A percentile compares a stretch with the other conserved stretches of the same genome.
phyloP scores from a whole-genome alignment of 2,113 vertebrate genomes.

The Pterocles gutturalis region DNA sequence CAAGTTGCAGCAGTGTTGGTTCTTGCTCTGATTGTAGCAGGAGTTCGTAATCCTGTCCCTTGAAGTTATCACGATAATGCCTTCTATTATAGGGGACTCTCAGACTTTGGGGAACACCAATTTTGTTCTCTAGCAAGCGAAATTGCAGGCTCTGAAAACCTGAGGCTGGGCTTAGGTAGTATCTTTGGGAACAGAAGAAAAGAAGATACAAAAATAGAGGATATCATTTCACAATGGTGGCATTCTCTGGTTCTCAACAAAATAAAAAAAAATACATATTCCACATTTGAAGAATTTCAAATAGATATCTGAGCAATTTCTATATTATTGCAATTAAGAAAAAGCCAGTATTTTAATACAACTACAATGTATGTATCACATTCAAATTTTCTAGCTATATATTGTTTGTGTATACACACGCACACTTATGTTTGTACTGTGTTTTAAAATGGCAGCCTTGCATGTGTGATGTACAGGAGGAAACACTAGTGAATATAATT shows the following conservation, averaged over 20 bases:
- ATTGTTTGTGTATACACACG: not conserved
- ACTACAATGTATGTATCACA: not conserved
- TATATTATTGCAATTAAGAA: not conserved
- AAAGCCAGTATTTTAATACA: not conserved
- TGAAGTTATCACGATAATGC: conserved; percentile 94
- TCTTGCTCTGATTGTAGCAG: conserved; percentile 88
- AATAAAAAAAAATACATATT: not conserved
- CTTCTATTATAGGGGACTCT: conserved; percentile 92
- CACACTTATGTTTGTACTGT: not conserved
- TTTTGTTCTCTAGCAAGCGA: conserved; percentile 93
- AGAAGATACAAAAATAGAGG: not conserved
- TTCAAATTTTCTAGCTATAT: not conserved
- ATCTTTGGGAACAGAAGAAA: conserved; percentile 73
- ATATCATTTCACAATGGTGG: not conserved
- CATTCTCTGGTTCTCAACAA: not conserved
- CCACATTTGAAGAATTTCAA: not conserved
- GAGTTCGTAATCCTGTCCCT: conserved; percentile 83
- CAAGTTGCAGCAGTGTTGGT: conserved; percentile 87
- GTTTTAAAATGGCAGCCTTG: not conserved
- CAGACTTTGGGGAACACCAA: conserved; percentile 89
- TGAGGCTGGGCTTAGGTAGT: conserved; percentile 90
- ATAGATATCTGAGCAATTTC: not conserved
- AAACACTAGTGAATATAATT: rapidly evolving
- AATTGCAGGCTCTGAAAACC: conserved; percentile 98
- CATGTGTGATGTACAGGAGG: not conserved